A percentile compares a stretch with the other conserved stretches of the same genome.
Evolutionary conservation across 2,888 invertebrate species (phyloP).

Genomic region (Leptinotarsa tumamoca): DNA sequence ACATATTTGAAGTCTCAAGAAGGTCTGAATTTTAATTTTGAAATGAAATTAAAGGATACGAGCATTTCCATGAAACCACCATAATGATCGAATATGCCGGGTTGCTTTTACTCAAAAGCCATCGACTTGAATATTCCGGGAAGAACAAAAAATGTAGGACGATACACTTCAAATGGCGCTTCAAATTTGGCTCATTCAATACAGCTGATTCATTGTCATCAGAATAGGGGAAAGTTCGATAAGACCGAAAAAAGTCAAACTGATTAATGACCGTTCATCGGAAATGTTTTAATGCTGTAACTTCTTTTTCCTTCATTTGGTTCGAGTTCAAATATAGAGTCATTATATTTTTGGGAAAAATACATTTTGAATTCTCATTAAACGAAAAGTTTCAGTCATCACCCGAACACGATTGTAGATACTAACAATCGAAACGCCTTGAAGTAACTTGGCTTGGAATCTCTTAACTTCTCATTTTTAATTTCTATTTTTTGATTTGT

Average conservation of each 20-base stretch:
- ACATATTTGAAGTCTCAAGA: too few species aligned
- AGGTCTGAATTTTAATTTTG: too few species aligned
- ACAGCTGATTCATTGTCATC: conserved; percentile 18
- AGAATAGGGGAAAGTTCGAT: background rate
- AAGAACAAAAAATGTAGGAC: conserved; percentile 9
- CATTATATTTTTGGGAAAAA: too few species aligned
- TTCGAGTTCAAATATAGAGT: background rate
- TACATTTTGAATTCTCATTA: too few species aligned
- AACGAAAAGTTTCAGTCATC: too few species aligned
- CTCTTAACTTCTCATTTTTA: too few species aligned
- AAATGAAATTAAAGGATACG: too few species aligned
- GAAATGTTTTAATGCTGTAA: conserved; percentile 1
- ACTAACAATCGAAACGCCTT: too few species aligned
- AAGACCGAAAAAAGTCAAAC: conserved; percentile 3
- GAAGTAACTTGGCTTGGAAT: too few species aligned
- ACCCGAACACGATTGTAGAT: too few species aligned
- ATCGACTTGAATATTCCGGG: conserved; percentile 9
- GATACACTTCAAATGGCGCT: background rate
- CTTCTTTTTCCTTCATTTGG: background rate
- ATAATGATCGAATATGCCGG: background rate
- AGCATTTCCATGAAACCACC: too few species aligned
- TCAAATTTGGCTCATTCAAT: background rate
- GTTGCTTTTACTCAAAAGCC: background rate
- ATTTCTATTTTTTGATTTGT: too few species aligned
- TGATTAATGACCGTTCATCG: conserved; percentile 19